Evolutionary conservation across 2,113 vertebrate genomes (phyloP).

Genomic region (Eretmochelys imbricata): DNA sequence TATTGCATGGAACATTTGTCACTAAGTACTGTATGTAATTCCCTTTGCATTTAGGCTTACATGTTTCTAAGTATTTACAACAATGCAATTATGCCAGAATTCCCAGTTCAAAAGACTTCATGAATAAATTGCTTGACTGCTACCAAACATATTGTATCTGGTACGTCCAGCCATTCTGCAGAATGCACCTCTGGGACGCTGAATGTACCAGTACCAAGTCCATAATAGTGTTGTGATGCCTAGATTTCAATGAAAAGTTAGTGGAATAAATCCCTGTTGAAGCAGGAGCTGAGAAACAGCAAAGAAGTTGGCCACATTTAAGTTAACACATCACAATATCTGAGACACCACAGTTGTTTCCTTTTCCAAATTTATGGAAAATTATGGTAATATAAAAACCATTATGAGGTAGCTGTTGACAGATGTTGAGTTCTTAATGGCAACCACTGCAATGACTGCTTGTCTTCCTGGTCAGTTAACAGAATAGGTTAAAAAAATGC

Average conservation of each 20-base stretch:
- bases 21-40: constrained; percentile 56
- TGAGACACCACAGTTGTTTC: background rate
- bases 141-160: background rate
- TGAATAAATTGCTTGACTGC: constrained; percentile 5
- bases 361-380: background rate
- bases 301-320: background rate
- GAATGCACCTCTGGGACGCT: constrained; percentile 2
- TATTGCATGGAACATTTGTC: constrained; percentile 52
- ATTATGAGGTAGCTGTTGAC: accelerated
- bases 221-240: background rate
- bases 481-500: accelerated
- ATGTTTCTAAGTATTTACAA: constrained; percentile 50
- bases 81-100: constrained; percentile 48
- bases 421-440: background rate
- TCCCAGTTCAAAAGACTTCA: constrained; percentile 55
- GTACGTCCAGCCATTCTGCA: background rate
- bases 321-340: background rate
- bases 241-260: constrained; percentile 9
- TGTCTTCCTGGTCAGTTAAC: background rate
- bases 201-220: background rate
- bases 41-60: constrained; percentile 51
- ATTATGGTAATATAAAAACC: background rate
- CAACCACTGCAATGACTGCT: background rate
- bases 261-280: background rate
- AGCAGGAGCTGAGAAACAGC: background rate